phyloP scores from a whole-genome alignment of 1,140 invertebrate species.

The Matsumurasca onukii region DNA sequence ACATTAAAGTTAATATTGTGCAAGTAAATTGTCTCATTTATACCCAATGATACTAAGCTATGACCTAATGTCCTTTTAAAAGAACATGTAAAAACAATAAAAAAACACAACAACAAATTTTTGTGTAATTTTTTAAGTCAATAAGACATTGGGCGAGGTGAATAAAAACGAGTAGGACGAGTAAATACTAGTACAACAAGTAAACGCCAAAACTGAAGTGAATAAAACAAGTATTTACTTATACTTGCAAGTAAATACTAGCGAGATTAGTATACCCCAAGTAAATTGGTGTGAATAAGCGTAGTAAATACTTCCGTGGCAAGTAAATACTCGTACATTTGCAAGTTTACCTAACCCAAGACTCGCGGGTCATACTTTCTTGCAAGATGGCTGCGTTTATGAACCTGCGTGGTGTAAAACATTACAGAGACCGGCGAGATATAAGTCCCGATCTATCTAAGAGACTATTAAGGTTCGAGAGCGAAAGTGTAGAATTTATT shows the following conservation, averaged over 20 bases:
- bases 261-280: not conserved
- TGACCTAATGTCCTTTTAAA: slow-evolving; percentile 13
- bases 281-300: slow-evolving; percentile 2
- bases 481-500: not conserved
- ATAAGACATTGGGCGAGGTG: not conserved
- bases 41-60: not conserved
- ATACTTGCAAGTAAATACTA: not conserved
- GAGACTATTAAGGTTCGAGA: slow-evolving; percentile 22
- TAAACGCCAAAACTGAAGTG: not conserved
- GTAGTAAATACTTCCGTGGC: too few relatives aligned
- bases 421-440: too few relatives aligned
- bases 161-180: too few relatives aligned
- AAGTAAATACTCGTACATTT: not conserved
- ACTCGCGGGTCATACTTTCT: not conserved
- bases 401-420: not conserved
- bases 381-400: not conserved
- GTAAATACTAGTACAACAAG: not conserved
- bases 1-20: not conserved
- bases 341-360: too few relatives aligned
- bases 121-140: not conserved
- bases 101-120: not conserved
- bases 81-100: not conserved
- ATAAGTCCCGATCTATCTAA: too few relatives aligned
- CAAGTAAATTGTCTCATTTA: not conserved
- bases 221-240: slow-evolving; percentile 6